Base-by-base conservation (phyloP, 2,113 vertebrate species). In the Maccullochella peelii region DNA sequence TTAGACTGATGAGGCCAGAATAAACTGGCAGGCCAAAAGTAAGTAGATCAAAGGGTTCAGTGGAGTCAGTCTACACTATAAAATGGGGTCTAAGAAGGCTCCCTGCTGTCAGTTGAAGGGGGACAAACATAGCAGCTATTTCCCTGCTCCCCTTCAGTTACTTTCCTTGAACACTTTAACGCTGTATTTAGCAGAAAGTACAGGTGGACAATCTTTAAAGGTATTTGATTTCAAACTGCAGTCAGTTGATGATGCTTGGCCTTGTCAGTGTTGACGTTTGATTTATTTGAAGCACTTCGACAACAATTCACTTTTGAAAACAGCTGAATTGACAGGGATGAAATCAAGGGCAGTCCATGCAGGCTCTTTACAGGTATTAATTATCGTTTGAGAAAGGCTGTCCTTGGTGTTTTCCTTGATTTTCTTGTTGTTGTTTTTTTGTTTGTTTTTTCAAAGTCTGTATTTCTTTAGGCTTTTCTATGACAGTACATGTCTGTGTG, bases 241-340 rank as follows among this genome's bases (percentile, higher is more conserved):
- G 55, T 30, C 27, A 42, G 40, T 30, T 72, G 36, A 79, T 71
- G 36, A 61, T 40, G 61, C 16, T 49, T 23, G 52, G n/a, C 67
- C 55, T 77, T 81, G 67, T 73, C 50, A 36, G n/a, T 72, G 40
- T 70, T 83, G 73, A 44, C 0, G 25, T 69, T 83, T 77, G 58
- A 83, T 83, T 80, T 69, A 83, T 69, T 61, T 87, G 54, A 82
- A 40, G 55, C 54, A 69, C 61, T 57, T 76, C 72, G 78, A 30
- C 81, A 73, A 25, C 49, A 52, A 7, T 83, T 79, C 68, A 18
- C 57, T 79, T 79, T 69, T 9, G 15, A 65, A 73, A 77, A 47
- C 33, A 0, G 62, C 16, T 72, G 40, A 77, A 67, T 73, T 73
- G 67, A 69, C 72, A 25, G 20, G 71, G 65, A 83, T 52, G 62